phyloP scores from a whole-genome alignment of 2,888 invertebrate genomes.

The Drosophila antonietae region DNA sequence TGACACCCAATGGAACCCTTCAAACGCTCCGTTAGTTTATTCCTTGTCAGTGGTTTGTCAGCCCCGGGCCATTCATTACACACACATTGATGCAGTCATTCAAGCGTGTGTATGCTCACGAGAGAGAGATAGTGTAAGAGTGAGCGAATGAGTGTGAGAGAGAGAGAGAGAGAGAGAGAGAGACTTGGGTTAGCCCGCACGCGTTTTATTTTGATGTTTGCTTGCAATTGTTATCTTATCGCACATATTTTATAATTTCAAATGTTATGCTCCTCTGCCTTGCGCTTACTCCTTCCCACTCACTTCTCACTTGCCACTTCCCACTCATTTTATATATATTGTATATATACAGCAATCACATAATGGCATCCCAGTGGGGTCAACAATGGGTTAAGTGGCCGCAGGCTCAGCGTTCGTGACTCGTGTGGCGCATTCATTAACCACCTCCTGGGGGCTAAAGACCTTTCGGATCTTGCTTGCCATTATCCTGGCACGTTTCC shows the following conservation, averaged over 20 bases:
- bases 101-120: background rate
- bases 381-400: constrained; percentile 64
- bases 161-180: background rate
- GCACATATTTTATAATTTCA: constrained; percentile 49
- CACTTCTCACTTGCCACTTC: too few relatives aligned
- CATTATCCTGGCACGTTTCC: constrained; percentile 54
- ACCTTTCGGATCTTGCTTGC: constrained; percentile 25
- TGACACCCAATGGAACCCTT: constrained; percentile 37
- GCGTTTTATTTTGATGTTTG: constrained; percentile 15
- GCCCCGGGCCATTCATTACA: constrained; percentile 19
- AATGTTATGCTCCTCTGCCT: constrained; percentile 28
- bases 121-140: background rate
- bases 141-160: background rate
- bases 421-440: constrained; percentile 58
- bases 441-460: constrained; percentile 35
- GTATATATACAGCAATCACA: constrained; percentile 11
- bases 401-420: constrained; percentile 49
- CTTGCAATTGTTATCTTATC: constrained; percentile 44
- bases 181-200: constrained; percentile 9
- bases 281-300: background rate
- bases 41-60: constrained; percentile 40
- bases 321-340: background rate
- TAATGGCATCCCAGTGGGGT: constrained; percentile 42
- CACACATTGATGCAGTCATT: constrained; percentile 9
- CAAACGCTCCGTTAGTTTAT: constrained; percentile 44